These are phyloP conservation scores for Anagyrus pseudococci DNA, from an alignment of 2,888 invertebrate species.

Conservation along the genomic window DNA sequence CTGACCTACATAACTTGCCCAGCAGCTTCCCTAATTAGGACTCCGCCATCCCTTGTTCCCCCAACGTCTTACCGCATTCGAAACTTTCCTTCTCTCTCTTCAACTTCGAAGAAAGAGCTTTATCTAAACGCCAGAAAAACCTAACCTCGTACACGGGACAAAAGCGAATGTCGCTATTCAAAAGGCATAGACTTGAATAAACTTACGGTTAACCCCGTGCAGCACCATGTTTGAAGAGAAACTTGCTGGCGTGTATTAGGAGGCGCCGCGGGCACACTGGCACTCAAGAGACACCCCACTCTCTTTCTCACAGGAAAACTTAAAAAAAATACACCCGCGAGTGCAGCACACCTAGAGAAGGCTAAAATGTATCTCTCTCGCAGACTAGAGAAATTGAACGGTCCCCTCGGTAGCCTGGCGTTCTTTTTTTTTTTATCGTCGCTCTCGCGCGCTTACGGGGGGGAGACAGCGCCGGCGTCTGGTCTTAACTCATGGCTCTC, in stretches of 20 bases:
- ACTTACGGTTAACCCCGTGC: slow-evolving; percentile 61
- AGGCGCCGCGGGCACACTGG: background rate
- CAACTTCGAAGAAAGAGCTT: background rate
- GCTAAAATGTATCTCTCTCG: no score
- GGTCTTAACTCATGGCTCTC: slow-evolving; percentile 18
- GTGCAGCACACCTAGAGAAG: no score
- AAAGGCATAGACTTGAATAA: slow-evolving; percentile 7
- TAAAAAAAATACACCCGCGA: no score
- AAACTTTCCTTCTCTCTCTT: background rate
- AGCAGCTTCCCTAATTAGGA: slow-evolving; percentile 15
- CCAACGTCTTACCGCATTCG: no score
- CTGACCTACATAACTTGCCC: slow-evolving; percentile 30
- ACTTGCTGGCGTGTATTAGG: background rate
- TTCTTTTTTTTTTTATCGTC: background rate
- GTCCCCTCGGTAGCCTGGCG: no score
- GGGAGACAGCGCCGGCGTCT: background rate
- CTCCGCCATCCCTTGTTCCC: background rate
- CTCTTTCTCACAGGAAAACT: background rate
- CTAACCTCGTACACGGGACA: no score
- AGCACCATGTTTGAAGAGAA: slow-evolving; percentile 52
- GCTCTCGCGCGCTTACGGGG: background rate
- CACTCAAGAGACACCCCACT: background rate
- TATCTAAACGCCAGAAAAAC: no score
- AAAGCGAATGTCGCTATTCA: no score
- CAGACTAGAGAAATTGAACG: no score